Percentiles rank a stretch among this genome's conserved stretches.
Evolutionary conservation across 2,797 vertebrate genomes (phyloP).

Genomic region (Tamandua tetradactyla): DNA sequence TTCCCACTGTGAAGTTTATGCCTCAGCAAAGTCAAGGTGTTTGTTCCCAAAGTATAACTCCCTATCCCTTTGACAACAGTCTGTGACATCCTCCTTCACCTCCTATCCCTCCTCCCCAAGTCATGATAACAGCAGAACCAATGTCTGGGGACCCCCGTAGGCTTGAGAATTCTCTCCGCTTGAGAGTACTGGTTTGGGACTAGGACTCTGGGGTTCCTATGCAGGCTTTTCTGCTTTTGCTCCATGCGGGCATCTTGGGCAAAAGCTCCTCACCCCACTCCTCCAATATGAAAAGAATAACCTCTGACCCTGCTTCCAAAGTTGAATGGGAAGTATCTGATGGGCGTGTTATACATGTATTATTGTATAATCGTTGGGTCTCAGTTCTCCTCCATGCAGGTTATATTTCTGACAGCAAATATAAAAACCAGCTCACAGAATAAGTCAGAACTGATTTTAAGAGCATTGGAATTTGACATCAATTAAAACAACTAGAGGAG

Average conservation of each 20-base stretch:
- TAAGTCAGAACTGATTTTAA: constrained; percentile 26
- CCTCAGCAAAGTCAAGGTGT: constrained; percentile 77
- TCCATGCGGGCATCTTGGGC: neutral
- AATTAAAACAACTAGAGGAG: neutral
- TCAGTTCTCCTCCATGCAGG: neutral
- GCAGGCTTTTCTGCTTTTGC: neutral
- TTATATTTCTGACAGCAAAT: neutral
- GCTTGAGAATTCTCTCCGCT: neutral
- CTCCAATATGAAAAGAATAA: neutral
- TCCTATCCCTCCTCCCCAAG: neutral
- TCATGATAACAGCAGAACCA: neutral
- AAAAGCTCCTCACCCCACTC: neutral
- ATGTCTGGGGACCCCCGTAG: neutral
- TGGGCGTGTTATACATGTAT: neutral
- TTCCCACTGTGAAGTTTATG: constrained; percentile 72
- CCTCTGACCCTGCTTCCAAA: neutral
- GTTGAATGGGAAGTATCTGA: neutral
- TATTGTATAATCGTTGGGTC: neutral
- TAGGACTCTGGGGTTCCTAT: neutral
- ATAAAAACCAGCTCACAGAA: neutral
- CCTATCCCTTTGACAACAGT: constrained; percentile 52
- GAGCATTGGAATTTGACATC: neutral
- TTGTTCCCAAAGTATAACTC: constrained; percentile 63
- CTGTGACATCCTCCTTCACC: constrained; percentile 42
- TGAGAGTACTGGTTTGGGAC: neutral